Conservation (phyloP, 2,888 invertebrate species). For the Stegana nigrithorax region DNA sequence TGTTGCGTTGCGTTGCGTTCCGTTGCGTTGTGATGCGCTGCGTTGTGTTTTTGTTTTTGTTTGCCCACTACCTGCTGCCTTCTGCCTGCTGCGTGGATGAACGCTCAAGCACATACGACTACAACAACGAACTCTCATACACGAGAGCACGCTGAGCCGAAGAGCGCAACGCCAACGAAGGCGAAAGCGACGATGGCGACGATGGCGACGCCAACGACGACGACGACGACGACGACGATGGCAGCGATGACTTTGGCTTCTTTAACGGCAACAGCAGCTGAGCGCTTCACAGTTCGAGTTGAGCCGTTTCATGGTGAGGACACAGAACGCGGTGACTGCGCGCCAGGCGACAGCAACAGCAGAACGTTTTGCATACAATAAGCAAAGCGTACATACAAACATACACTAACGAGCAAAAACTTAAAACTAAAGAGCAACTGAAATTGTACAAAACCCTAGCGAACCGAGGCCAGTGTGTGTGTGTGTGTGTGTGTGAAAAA, state of each 20-base stretch:
- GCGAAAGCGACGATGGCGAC: neutral
- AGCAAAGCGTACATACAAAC: constrained; percentile 21
- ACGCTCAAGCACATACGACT: neutral
- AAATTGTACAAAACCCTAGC: neutral
- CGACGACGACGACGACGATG: neutral
- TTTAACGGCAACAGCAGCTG: constrained; percentile 36
- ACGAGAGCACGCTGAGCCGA: neutral
- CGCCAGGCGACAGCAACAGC: constrained; percentile 23
- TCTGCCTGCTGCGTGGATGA: neutral
- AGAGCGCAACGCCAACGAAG: constrained; percentile 12
- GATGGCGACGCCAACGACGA: constrained; percentile 13
- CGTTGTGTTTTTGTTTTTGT: neutral
- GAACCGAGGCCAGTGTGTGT: constrained; percentile 33
- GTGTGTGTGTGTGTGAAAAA: constrained; percentile 22
- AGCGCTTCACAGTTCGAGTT: constrained; percentile 56
- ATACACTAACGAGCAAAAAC: neutral
- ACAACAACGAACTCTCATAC: neutral
- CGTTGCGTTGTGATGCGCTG: no score
- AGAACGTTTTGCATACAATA: constrained; percentile 12
- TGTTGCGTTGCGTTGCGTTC: no score
- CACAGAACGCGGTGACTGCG: constrained; percentile 52
- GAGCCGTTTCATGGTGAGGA: constrained; percentile 56
- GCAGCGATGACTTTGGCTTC: neutral
- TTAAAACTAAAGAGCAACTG: constrained; percentile 8
- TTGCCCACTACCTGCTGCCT: neutral